Base-by-base conservation (phyloP, 2,113 vertebrate genomes). In the Podocnemis expansa region DNA sequence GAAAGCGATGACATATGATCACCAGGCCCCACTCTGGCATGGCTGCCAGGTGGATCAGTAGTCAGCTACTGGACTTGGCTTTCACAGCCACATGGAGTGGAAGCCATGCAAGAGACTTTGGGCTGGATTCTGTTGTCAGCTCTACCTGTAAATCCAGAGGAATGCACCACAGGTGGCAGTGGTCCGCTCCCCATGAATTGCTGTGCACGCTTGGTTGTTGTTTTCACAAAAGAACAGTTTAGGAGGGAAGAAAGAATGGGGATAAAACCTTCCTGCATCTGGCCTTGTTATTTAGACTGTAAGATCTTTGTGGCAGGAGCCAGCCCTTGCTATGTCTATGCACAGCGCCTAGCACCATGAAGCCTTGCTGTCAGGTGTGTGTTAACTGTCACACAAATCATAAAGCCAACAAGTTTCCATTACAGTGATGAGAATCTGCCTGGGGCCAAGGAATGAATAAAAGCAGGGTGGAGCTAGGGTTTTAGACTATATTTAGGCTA, bases 21-120 rank as follows among this genome's bases (percentile, higher is more conserved):
- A n/a, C 41, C 75, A 8, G 9, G 22, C 8, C 16, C 7, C 3
- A 0, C 47, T 22, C 43, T 16, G 3, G 13, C 11, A 17, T 38
- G 8, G 21, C 41, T 17, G 10, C 38, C 11, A 29, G 34, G 22
- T 24, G 19, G 21, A 16, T 56, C 51, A 45, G 56, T n/a, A 19
- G 8, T 56, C 52, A 8, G 11, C 21, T 45, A 14, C 12, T 10
- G 54, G 34, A 10, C 45, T 73, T 16, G 9, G 31, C 58, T 47
- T 83, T 31, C 56, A 3, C 51, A 34, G 70, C 25, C 38, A 31
- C 22, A 6, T 24, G 34, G 31, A 54, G 45, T n/a, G 60, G 85
- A 38, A 70, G 63, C 34, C 63, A 60, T 17, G 49, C n/a, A 51
- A n/a, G 21, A 47, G 70, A 73, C 4, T 25, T 4, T n/a, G 60